Evolutionary conservation across 2,888 invertebrate species (phyloP), one percentile per base, ranked within the genome.

Genomic region (Parnassius orleans): DNA sequence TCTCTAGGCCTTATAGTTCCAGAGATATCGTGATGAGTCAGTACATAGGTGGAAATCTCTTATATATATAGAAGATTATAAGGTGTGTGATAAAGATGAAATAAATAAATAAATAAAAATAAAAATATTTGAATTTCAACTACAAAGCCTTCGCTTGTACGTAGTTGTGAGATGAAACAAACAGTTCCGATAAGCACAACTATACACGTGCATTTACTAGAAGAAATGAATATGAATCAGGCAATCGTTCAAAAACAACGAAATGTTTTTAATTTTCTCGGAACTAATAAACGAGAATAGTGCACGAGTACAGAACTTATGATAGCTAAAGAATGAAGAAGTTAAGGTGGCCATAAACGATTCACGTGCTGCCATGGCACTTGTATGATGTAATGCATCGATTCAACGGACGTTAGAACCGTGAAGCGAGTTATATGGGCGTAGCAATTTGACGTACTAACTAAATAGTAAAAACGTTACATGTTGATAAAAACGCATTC

Each of bases 391-490:
- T 53, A 56, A 60, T 60, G 11, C 51, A n/a, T 43, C 55, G 63
- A 52, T 60, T 59, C 63, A 59, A 55, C 47, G 52, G 42, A 2
- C 41, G 53, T 60, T 63, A 52, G 33, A 24, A 63, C 63, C 60
- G 59, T 63, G 63, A 63, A 63, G 60, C 60, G 56, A 56, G 52
- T 33, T 41, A 63, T 63, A 63, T 59, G 53, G 24, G 50, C 63
- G 63, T 63, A 55, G 54, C 50, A 51, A 63, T 63, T 60, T 60
- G 55, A 56, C 63, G 59, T 56, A 63, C 43, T 42, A 52, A 10
- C 19, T 56, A 19, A 19, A 19, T 19, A 42, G 55, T 63, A 63
- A 52, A 63, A 63, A 55, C 51, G 59, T n/a, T 52, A 52, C 41
- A 44, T 58, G 48, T 51, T 46, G 58, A 63, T 63, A 52, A 44